Evolutionary conservation across 2,888 invertebrate genomes (phyloP).

Genomic region (Drosophila emarginata): DNA sequence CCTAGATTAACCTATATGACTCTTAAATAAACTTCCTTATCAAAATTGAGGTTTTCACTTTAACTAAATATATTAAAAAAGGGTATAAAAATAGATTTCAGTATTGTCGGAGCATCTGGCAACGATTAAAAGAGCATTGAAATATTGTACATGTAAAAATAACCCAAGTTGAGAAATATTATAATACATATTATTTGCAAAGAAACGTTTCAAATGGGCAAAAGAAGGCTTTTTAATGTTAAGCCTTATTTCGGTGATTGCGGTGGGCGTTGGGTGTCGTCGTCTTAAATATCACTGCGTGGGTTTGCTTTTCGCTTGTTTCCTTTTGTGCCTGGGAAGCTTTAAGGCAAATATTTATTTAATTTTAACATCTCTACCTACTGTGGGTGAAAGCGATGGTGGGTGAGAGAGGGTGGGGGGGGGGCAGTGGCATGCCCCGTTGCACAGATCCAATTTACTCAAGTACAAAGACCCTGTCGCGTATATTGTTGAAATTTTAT

Average conservation of each 20-base stretch:
- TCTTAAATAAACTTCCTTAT: too few relatives aligned
- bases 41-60: too few relatives aligned
- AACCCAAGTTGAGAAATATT: constrained; percentile 1
- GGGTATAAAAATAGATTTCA: not conserved
- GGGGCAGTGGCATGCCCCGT: constrained; percentile 29
- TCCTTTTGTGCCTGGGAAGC: constrained; percentile 34
- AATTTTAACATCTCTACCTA: constrained; percentile 55
- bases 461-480: constrained; percentile 75
- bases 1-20: too few relatives aligned
- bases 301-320: constrained; percentile 30
- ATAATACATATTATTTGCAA: constrained; percentile 5
- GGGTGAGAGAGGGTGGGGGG: not conserved
- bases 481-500: constrained; percentile 77
- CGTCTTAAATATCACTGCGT: constrained; percentile 44
- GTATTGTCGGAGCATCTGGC: not conserved
- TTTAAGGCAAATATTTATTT: constrained; percentile 75
- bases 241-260: not conserved
- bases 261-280: constrained; percentile 16
- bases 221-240: constrained; percentile 10
- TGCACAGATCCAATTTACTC: constrained; percentile 76
- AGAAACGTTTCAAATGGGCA: constrained; percentile 3
- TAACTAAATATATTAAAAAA: too few relatives aligned
- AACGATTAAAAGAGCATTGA: not conserved
- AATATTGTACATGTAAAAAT: not conserved
- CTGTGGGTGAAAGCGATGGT: not conserved